These are phyloP conservation scores for Larimichthys polyactis DNA, from an alignment of 2,113 vertebrate genomes.

Conservation along the genomic window DNA sequence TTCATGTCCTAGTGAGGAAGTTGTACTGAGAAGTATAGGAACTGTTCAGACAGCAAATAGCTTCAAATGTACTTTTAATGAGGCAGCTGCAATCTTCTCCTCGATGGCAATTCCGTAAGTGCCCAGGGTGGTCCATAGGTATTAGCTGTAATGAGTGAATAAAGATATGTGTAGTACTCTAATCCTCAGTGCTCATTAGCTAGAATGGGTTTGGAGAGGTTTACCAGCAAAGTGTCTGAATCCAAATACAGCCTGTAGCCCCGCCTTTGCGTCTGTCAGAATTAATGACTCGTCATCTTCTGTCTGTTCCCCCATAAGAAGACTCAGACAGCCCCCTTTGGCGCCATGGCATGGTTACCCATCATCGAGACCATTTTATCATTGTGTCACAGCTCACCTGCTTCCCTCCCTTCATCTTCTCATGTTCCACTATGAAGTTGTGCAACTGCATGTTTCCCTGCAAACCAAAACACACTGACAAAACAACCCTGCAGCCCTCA, in stretches of 20 bases:
- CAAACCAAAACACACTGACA: conserved; percentile 46
- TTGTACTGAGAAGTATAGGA: conserved; percentile 37
- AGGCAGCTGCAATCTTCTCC: conserved; percentile 70
- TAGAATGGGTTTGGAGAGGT: conserved; percentile 59
- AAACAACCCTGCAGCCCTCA: conserved; percentile 33
- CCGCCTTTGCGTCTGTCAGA: conserved; percentile 40
- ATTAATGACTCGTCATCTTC: conserved; percentile 56
- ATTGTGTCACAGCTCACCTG: conserved; percentile 65
- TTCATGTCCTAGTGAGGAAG: conserved; percentile 62
- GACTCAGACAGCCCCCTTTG: conserved; percentile 36
- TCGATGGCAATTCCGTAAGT: conserved; percentile 66
- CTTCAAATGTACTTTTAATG: conserved; percentile 79
- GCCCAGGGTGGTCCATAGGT: conserved; percentile 71
- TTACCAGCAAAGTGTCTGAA: conserved; percentile 50
- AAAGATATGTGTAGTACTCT: conserved; percentile 59
- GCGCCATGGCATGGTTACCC: conserved; percentile 33
- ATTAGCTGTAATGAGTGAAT: conserved; percentile 76
- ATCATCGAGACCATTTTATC: conserved; percentile 59
- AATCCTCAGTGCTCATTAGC: conserved; percentile 67
- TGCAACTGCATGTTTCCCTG: conserved; percentile 32
- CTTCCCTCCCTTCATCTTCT: conserved; percentile 31
- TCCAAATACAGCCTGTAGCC: conserved; percentile 35
- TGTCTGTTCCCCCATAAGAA: conserved; percentile 28
- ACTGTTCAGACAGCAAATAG: conserved; percentile 62
- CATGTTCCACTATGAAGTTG: conserved; percentile 48